Base-by-base conservation (phyloP, 1,140 invertebrate species). In the Lethocerus indicus region DNA sequence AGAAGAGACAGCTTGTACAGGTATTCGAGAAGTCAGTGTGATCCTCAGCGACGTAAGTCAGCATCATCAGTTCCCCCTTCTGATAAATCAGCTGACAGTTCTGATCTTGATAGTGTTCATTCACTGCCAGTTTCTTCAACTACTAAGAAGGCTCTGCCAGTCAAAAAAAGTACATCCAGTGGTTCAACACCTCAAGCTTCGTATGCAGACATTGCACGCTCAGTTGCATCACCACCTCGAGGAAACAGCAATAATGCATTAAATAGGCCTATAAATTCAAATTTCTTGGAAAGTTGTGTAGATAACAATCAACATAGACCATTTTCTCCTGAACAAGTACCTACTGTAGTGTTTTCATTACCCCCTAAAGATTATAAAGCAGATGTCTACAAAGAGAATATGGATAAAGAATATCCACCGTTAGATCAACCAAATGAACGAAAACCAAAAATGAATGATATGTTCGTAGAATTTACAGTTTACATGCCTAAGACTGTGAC, bases 11-110 rank as follows among this genome's bases (percentile, higher is more conserved):
- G 23, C 6, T 24, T 43, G 41, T 14, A 67, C 64, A 46, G 65
- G 65, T 41, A 56, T 63, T 47, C 61, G 64, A 44, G 64, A 36
- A 40, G 47, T 14, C 35, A 49, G 14, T 16, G 18, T 14, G 35
- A 41, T 20, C 42, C 16, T 7, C 23, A 58, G 25, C 59, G 66
- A 23, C 61, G 71, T 28, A 73, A 72, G 56, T 69, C 70, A 9
- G 71, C 74, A 1, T 71, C 71, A 47, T 75, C 72, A 9, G 68
- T 75, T 59, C 74, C 75, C n/a, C 74, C 74, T 47, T 77, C 74
- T 47, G 80, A 83, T 52, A 80, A 81, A 63, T 78, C 75, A n/a
- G 78, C 79, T 61, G 78, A 79, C 56, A 79, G 76, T 53, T 72
- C 72, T 53, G 81, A 83, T 57, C 64, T 75, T 32, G 81, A 83